Conservation (phyloP, 2,888 invertebrate species). For the Pyralis farinalis region DNA sequence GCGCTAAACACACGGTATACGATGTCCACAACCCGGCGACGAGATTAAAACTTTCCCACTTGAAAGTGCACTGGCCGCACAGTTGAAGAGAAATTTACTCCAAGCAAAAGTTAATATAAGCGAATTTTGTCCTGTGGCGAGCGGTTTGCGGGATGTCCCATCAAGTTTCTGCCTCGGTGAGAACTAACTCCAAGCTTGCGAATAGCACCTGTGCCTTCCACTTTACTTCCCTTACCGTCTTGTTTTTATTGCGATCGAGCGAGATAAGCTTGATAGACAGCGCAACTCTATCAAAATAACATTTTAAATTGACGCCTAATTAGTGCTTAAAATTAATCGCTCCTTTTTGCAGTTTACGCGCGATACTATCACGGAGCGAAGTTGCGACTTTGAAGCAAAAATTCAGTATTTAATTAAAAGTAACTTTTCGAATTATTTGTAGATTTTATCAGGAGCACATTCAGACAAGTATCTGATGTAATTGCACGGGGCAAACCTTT, state of each 20-base stretch:
- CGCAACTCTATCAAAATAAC: conserved; percentile 30
- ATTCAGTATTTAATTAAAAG: conserved; percentile 66
- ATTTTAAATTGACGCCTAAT: conserved; percentile 33
- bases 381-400: conserved; percentile 41
- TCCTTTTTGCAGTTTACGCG: conserved; percentile 37
- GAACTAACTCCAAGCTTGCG: conserved; percentile 42
- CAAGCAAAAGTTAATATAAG: conserved; percentile 76
- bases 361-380: conserved; percentile 37
- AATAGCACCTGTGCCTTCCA: conserved; percentile 45
- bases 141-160: conserved; percentile 51
- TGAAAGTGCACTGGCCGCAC: conserved; percentile 67
- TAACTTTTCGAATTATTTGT: conserved; percentile 55
- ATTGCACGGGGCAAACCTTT: conserved; percentile 58
- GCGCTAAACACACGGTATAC: conserved; percentile 32
- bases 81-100: conserved; percentile 69
- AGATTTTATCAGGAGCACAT: conserved; percentile 60
- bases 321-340: conserved; percentile 43
- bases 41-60: conserved; percentile 75
- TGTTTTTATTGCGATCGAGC: conserved; percentile 25
- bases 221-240: conserved; percentile 25
- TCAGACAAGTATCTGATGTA: conserved; percentile 65
- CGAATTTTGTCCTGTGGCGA: conserved; percentile 69
- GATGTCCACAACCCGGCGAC: conserved; percentile 37
- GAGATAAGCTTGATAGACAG: conserved; percentile 21
- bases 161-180: conserved; percentile 45